These are phyloP conservation scores for Sciurus vulgaris DNA, from an alignment of 2,797 vertebrate species.

Conservation along the genomic window DNA sequence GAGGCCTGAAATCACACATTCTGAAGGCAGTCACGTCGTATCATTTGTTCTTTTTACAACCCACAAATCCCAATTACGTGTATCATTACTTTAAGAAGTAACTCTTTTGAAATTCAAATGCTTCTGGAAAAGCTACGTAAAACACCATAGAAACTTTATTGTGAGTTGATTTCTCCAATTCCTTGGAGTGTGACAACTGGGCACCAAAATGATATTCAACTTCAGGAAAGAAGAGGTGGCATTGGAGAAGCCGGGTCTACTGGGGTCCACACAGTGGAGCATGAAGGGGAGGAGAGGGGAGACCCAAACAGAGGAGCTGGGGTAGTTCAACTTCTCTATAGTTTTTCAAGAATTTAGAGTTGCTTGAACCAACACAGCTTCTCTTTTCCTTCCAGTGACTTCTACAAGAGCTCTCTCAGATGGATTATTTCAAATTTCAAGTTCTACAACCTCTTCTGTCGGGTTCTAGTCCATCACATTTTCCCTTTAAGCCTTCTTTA, in stretches of 20 bases:
- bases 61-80: background rate
- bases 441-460: background rate
- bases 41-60: background rate
- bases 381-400: background rate
- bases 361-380: background rate
- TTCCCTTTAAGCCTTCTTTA: background rate
- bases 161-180: background rate
- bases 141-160: background rate
- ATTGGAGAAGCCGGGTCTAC: background rate
- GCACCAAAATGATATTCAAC: background rate
- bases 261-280: too few relatives aligned
- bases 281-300: background rate
- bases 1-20: background rate
- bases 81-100: background rate
- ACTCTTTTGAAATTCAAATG: background rate
- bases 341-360: background rate
- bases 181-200: background rate
- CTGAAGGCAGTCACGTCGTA: background rate
- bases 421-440: background rate
- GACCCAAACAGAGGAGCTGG: background rate
- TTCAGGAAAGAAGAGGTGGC: background rate
- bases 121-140: background rate
- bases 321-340: background rate
- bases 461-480: background rate
- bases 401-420: background rate